Evolutionary conservation across 2,113 vertebrate species (phyloP), one percentile per base, ranked within the genome.

Genomic region (Rousettus leschenaultii): DNA sequence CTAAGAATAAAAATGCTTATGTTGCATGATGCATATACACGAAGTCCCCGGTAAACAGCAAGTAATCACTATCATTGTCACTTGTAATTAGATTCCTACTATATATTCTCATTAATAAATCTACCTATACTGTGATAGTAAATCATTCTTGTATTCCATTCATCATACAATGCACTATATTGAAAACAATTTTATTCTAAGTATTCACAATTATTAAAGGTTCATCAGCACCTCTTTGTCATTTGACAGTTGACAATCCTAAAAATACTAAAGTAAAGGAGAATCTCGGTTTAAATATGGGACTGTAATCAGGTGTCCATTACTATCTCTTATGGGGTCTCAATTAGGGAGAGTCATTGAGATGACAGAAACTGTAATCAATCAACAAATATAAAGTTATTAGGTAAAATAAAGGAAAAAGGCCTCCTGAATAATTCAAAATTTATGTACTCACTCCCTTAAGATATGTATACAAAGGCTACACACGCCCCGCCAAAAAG

Each of bases 111-210:
- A 77, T 68, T 77, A 82, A 70, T 87, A 65, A 77, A 57, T 71
- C 55, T 61, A 53, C n/a, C 43, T 73, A 73, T 65, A 71, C 11
- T 79, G 33, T 88, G 43, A 59, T 13, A 80, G 28, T 21, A 97
- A 95, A 66, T 38, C 10, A 53, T 57, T 88, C 13, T 26, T 38
- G 28, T 79, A 68, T 65, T 61, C 24, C 19, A 84, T 59, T 3
- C 7, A 45, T 22, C 68, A 79, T 14, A 35, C 0, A 73, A 84
- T 94, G 14, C 2, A 45, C n/a, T 88, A 26, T 26, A 74, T 53
- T 85, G 79, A 83, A 94, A 91, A 45, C 43, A 55, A 40, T 48
- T 66, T 94, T 71, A 66, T 89, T 74, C 28, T 84, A 88, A 73
- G 10, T 84, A 40, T 57, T 40, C 30, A 61, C 19, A 92, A 38